Evolutionary conservation across 1,140 invertebrate genomes (phyloP), one percentile per base, ranked within the genome.

Genomic region (Semibalanus balanoides): DNA sequence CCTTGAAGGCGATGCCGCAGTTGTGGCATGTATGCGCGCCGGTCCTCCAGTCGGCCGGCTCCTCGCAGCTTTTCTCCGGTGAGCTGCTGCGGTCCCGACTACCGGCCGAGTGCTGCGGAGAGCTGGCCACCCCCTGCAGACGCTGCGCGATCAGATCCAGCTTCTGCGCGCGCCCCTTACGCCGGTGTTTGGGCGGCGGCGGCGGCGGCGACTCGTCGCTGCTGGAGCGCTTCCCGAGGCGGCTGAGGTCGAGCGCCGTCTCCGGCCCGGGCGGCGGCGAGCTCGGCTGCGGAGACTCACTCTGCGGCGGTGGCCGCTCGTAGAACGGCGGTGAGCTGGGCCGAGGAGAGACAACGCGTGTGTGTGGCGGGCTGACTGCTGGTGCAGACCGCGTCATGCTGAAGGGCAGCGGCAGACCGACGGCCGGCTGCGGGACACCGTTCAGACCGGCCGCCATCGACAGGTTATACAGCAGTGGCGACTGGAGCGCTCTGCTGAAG

Each of bases 1-100:
- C 93, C n/a, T 89, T 89, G 83, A 98, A 98, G 5, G 88, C 87
- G 31, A 98, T 95, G 80, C 93, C 91, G 83, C 97, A 99, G 82
- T 91, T 92, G 35, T 89, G 86, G 82, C 96, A 99, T 76, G 87
- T 87, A 81, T 90, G 90, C 19, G 83, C 82, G 69, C 84, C 79
- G 25, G 78, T 0, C 31, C 28, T 7, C 30, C 25, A 43, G 51
- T 77, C 31, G 5, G n/a, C 28, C 28, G n/a, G 28, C 70, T 72
- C 70, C 29, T 72, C 70, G 28, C 5, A 0, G 29, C 70, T 11
- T 5, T 9, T 17, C 70, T 72, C 70, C 11, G 29, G n/a, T 0
- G 70, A 72, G 19, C 70, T 30, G 29, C 70, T 72, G n/a, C 28
- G 29, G 7, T 28, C n/a, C 25, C 28, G 70, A 19, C 70, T 72